Conservation (phyloP, 92 coral and sea anemone species). For the Umimayanthus chanpuru region DNA sequence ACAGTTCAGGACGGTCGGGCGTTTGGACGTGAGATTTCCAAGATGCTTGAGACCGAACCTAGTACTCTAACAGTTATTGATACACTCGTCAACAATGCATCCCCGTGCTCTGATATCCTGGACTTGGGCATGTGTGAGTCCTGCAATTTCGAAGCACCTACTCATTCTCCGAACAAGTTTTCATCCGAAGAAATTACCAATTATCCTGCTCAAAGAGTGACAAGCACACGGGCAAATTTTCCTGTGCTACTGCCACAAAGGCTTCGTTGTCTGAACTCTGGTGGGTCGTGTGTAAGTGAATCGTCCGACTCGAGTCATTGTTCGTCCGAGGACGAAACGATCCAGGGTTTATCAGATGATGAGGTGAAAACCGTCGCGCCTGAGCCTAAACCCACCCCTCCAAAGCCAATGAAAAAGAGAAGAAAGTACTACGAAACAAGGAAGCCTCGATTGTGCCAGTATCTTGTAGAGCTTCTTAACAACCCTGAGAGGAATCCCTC, state of each 20-base stretch:
- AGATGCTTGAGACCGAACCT: constrained; percentile 11
- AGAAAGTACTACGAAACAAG: constrained; percentile 67
- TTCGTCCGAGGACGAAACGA: constrained; percentile 33
- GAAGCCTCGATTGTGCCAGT: constrained; percentile 87
- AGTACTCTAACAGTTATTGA: constrained; percentile 28
- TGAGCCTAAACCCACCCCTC: not conserved
- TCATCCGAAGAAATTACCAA: not conserved
- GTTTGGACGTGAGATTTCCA: not conserved
- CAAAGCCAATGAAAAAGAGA: constrained; percentile 59
- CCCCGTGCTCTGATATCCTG: constrained; percentile 11
- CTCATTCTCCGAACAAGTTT: not conserved
- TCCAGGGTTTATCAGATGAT: constrained; percentile 13
- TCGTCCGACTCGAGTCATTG: constrained; percentile 32
- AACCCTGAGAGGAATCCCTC: constrained; percentile 77
- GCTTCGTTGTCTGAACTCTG: constrained; percentile 28
- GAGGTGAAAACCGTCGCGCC: not conserved
- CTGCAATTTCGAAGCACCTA: not conserved
- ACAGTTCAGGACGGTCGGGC: not conserved
- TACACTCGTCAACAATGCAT: constrained; percentile 4
- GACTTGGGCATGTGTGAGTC: not conserved
- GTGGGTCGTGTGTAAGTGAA: constrained; percentile 27
- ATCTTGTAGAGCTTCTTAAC: constrained; percentile 73
- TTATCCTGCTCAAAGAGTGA: not conserved
- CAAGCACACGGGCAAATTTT: not conserved
- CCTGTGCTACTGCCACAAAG: not conserved